A percentile compares a stretch with the other conserved stretches of the same genome.
Conservation (phyloP, 2,797 vertebrate genomes). For the Malacoctenus gilli region DNA sequence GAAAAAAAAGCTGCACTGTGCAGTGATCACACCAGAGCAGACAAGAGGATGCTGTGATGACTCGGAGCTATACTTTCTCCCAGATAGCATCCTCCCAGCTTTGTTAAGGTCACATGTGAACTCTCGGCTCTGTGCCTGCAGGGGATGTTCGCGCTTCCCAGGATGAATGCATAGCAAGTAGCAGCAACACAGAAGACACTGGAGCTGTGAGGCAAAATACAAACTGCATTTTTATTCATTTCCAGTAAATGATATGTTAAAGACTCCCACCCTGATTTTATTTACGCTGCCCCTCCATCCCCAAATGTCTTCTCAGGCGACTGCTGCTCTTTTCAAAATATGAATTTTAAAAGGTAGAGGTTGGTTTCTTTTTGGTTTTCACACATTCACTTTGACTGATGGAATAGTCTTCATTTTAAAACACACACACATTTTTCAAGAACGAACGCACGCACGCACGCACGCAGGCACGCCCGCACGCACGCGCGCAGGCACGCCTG, state of each 20-base stretch:
- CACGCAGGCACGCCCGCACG: too few species aligned
- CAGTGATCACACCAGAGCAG: too few species aligned
- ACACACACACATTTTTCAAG: too few species aligned
- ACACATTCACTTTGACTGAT: background rate
- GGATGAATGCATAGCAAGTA: constrained; percentile 22
- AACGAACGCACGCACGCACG: too few species aligned
- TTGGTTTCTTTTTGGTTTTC: background rate
- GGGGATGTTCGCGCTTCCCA: constrained; percentile 33
- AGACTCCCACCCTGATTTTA: constrained; percentile 1
- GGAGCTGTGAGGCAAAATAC: background rate
- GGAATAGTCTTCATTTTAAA: too few species aligned
- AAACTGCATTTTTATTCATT: constrained; percentile 13
- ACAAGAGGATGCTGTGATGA: too few species aligned
- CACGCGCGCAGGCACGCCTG: too few species aligned
- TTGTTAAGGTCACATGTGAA: constrained; percentile 32
- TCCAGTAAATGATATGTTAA: constrained; percentile 18
- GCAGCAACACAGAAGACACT: constrained; percentile 4
- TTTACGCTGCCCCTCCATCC: background rate
- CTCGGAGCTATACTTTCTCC: too few species aligned
- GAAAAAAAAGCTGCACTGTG: too few species aligned
- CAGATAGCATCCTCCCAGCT: constrained; percentile 14
- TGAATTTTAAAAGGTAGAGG: background rate
- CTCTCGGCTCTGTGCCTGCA: constrained; percentile 28
- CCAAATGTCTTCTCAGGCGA: background rate
- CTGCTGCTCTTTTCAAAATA: background rate